Conservation (phyloP, 2,113 vertebrate genomes). For the Oryzias javanicus region DNA sequence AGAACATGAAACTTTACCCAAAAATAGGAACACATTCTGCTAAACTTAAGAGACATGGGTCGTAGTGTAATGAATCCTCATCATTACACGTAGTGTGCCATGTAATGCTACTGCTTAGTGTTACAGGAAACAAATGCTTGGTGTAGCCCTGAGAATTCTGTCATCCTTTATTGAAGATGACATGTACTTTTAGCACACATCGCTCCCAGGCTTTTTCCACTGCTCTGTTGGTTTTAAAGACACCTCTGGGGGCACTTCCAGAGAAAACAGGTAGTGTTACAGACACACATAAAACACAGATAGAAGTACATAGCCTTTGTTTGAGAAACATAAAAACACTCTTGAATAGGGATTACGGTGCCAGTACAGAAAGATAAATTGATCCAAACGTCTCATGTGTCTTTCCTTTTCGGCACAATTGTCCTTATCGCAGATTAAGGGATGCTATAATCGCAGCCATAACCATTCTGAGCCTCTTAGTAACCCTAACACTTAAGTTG, state of each 20-base stretch:
- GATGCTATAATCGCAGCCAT: slow-evolving; percentile 62
- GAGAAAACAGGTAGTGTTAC: slow-evolving; percentile 48
- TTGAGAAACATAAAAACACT: slow-evolving; percentile 49
- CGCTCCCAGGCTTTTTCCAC: slow-evolving; percentile 54
- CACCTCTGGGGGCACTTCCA: slow-evolving; percentile 55
- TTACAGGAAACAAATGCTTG: slow-evolving; percentile 51
- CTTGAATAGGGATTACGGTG: slow-evolving; percentile 38
- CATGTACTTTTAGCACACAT: slow-evolving; percentile 71
- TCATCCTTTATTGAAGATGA: slow-evolving; percentile 74
- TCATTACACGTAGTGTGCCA: slow-evolving; percentile 41
- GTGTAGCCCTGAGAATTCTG: slow-evolving; percentile 67
- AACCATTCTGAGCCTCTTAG: slow-evolving; percentile 58
- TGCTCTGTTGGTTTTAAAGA: slow-evolving; percentile 59
- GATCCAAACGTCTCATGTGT: slow-evolving; percentile 50
- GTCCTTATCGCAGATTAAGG: slow-evolving; percentile 66
- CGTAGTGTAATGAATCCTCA: slow-evolving; percentile 6
- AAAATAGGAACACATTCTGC: too few species aligned
- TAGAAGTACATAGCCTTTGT: slow-evolving; percentile 41
- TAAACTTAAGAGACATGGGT: too few species aligned
- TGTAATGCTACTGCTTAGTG: slow-evolving; percentile 40
- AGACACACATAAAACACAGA: slow-evolving; percentile 55
- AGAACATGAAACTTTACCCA: too few species aligned
- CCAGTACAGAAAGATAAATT: slow-evolving; percentile 25
- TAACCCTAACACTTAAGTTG: slow-evolving; percentile 46
- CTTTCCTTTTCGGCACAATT: slow-evolving; percentile 57